Percentiles rank a stretch among this genome's conserved stretches.
Conservation (phyloP, 2,797 vertebrate species). For the Philypnodon macrostomus region DNA sequence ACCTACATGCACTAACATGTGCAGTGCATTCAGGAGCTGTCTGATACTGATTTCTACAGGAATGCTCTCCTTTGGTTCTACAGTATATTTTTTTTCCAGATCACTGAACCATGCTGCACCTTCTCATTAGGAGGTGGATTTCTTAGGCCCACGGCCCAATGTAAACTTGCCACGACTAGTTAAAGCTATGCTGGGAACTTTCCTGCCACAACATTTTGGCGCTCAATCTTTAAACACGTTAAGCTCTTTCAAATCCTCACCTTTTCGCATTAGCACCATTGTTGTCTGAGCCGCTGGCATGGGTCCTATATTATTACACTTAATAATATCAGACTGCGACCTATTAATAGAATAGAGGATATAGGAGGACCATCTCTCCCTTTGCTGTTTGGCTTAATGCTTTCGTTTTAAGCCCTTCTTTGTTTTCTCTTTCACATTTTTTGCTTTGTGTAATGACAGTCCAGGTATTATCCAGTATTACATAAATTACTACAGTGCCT, state of each 20-base stretch:
- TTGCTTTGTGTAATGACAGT: constrained; percentile 17
- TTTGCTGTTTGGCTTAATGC: neutral
- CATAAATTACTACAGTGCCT: constrained; percentile 44
- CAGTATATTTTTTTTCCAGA: too few relatives aligned
- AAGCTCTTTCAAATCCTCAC: constrained; percentile 6
- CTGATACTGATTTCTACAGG: constrained; percentile 31
- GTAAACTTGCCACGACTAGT: constrained; percentile 13
- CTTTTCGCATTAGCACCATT: neutral
- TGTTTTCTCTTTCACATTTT: neutral
- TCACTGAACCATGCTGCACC: constrained; percentile 40
- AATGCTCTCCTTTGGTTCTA: too few relatives aligned
- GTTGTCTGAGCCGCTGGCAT: neutral
- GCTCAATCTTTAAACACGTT: neutral
- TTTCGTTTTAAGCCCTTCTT: neutral
- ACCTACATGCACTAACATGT: constrained; percentile 8
- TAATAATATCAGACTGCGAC: constrained; percentile 3
- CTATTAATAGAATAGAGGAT: neutral
- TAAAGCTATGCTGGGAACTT: constrained; percentile 2
- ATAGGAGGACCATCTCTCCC: neutral
- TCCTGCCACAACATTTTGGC: neutral
- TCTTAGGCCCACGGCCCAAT: constrained; percentile 4
- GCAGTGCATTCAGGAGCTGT: neutral
- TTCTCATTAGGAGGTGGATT: constrained; percentile 45
- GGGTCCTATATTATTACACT: constrained; percentile 7
- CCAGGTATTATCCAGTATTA: constrained; percentile 38